Percentiles rank a stretch among this genome's conserved stretches.
phyloP scores from a whole-genome alignment of 2,797 vertebrate species.

The Enteromius treurensis region DNA sequence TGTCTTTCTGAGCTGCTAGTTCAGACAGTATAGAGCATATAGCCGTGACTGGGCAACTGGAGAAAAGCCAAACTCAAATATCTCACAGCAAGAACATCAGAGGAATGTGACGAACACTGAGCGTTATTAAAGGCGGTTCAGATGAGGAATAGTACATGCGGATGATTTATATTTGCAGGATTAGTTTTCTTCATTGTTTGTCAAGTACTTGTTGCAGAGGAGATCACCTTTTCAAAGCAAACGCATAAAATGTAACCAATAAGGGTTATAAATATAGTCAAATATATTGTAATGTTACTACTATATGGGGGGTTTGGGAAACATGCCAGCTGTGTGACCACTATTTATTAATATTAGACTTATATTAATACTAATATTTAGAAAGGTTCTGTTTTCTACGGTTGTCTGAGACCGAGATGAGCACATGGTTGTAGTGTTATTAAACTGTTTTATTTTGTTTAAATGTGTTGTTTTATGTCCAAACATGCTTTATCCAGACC shows the following conservation, averaged over 20 bases:
- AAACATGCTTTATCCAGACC: neutral
- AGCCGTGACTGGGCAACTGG: neutral
- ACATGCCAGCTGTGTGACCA: too few species aligned
- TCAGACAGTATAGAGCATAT: neutral
- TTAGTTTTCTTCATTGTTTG: neutral
- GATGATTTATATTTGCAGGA: neutral
- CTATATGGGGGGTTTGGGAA: neutral
- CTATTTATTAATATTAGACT: too few species aligned
- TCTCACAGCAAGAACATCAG: neutral
- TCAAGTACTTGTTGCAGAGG: too few species aligned
- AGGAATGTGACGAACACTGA: neutral
- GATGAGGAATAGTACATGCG: neutral
- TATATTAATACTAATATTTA: neutral
- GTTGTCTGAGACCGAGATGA: neutral
- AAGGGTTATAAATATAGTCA: neutral
- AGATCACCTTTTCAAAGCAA: neutral
- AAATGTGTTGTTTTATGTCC: neutral
- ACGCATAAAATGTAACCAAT: neutral
- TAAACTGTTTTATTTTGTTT: neutral
- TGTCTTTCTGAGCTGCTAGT: constrained; percentile 1
- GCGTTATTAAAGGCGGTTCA: neutral
- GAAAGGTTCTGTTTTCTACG: neutral
- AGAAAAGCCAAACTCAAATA: neutral
- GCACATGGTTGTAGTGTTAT: neutral
- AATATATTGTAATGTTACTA: neutral